phyloP scores from a whole-genome alignment of 2,888 invertebrate species.

The Aphrophora alni region DNA sequence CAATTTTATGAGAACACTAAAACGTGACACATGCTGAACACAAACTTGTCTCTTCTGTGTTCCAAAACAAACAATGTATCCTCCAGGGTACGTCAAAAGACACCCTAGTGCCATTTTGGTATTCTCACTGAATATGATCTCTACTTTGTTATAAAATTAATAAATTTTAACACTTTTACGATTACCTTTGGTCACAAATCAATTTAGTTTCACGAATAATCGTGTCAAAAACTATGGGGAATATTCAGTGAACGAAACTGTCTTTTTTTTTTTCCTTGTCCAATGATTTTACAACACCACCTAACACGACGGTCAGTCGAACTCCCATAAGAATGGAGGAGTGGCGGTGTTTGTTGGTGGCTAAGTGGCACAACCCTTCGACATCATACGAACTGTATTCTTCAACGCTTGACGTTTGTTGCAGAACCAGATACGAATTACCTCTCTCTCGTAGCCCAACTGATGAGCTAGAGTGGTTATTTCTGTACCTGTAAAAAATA shows the following conservation, averaged over 20 bases:
- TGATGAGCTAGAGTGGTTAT: conserved; percentile 95
- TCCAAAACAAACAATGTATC: too few species aligned
- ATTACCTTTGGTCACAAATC: conserved; percentile 10
- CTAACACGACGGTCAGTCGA: conserved; percentile 28
- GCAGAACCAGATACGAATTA: conserved; percentile 99
- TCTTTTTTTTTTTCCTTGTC: background rate
- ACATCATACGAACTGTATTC: conserved; percentile 97
- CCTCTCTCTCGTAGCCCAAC: conserved; percentile 95
- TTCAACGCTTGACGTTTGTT: conserved; percentile 97
- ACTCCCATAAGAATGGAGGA: conserved; percentile 39
- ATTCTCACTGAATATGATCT: background rate
- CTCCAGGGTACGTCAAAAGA: too few species aligned
- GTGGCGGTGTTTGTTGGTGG: conserved; percentile 31
- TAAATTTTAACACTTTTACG: background rate
- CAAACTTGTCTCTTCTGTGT: too few species aligned
- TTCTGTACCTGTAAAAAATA: conserved; percentile 79
- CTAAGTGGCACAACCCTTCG: conserved; percentile 64
- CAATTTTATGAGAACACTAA: too few species aligned
- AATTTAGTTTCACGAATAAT: background rate
- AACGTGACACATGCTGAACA: too few species aligned
- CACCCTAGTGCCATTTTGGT: background rate
- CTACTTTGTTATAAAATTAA: background rate
- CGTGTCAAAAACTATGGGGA: background rate
- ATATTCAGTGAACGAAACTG: background rate
- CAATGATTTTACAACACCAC: background rate